Evolutionary conservation across 2,888 invertebrate genomes (phyloP).

Genomic region (Criorhina ranunculi): DNA sequence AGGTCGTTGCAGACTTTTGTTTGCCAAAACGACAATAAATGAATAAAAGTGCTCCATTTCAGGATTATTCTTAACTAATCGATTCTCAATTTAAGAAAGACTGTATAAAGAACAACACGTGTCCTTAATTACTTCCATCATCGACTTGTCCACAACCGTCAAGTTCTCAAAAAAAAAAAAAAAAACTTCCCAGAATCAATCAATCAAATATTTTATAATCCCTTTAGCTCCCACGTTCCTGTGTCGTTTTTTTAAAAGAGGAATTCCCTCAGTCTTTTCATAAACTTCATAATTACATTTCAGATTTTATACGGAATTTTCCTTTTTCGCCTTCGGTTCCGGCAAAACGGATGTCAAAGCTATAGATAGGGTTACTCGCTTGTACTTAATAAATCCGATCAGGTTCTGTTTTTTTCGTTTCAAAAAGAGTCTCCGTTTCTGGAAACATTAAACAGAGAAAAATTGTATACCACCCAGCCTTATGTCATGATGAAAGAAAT

Average conservation of each 20-base stretch:
- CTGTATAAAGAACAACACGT: constrained; percentile 20
- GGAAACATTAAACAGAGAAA: constrained; percentile 3
- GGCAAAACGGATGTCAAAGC: not conserved
- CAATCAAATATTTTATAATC: constrained; percentile 51
- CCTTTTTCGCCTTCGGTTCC: constrained; percentile 1
- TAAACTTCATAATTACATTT: constrained; percentile 32
- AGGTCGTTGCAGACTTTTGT: no score
- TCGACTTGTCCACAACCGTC: not conserved
- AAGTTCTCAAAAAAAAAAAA: not conserved
- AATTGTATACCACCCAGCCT: not conserved
- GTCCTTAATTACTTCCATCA: constrained; percentile 36
- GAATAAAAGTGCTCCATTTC: not conserved
- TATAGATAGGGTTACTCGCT: constrained; percentile 10
- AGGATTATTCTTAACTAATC: constrained; percentile 12
- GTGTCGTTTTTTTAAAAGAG: not conserved
- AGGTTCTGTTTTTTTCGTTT: not conserved
- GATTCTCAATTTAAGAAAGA: not conserved
- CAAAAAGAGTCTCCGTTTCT: not conserved
- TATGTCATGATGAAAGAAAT: not conserved
- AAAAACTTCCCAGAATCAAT: constrained; percentile 21
- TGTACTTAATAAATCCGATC: constrained; percentile 14
- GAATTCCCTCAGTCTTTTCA: not conserved
- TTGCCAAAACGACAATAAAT: not conserved
- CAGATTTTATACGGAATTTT: constrained; percentile 23
- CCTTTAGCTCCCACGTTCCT: not conserved